A percentile compares a stretch with the other conserved stretches of the same genome.
These are phyloP conservation scores for Octopus sinensis DNA, from an alignment of 1,140 invertebrate species.

Conservation along the genomic window DNA sequence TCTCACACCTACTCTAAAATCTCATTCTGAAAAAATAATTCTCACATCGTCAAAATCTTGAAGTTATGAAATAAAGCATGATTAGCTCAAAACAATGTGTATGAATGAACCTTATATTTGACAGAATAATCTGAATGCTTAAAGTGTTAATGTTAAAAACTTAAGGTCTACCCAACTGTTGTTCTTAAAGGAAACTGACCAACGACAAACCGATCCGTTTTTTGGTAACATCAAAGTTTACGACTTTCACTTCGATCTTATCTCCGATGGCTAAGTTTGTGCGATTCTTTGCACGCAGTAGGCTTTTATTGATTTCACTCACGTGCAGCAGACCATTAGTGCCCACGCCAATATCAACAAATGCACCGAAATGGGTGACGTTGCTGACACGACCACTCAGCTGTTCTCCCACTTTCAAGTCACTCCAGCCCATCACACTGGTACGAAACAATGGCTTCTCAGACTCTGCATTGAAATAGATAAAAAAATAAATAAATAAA, in stretches of 20 bases:
- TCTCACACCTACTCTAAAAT: no score
- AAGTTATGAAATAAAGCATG: no score
- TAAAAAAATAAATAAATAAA: constrained; percentile 8
- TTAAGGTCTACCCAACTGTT: background rate
- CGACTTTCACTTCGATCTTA: constrained; percentile 66
- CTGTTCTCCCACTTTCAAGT: constrained; percentile 61
- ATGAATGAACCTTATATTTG: no score
- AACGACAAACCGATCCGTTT: constrained; percentile 60
- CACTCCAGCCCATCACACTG: constrained; percentile 63
- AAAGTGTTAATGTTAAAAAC: no score
- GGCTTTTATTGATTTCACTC: constrained; percentile 36
- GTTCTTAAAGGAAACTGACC: background rate
- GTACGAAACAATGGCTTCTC: constrained; percentile 70
- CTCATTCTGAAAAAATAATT: no score
- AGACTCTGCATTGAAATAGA: constrained; percentile 53
- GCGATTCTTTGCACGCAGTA: constrained; percentile 30
- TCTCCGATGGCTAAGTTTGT: constrained; percentile 69
- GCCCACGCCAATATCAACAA: constrained; percentile 83
- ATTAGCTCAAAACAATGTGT: no score
- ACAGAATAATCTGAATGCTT: no score
- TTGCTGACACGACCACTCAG: constrained; percentile 66
- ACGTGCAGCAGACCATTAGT: constrained; percentile 73
- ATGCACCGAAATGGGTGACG: constrained; percentile 83
- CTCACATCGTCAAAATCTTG: no score
- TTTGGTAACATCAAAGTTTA: constrained; percentile 60